Evolutionary conservation across 1,140 invertebrate species (phyloP).

Genomic region (Gonioctena quinquepunctata): DNA sequence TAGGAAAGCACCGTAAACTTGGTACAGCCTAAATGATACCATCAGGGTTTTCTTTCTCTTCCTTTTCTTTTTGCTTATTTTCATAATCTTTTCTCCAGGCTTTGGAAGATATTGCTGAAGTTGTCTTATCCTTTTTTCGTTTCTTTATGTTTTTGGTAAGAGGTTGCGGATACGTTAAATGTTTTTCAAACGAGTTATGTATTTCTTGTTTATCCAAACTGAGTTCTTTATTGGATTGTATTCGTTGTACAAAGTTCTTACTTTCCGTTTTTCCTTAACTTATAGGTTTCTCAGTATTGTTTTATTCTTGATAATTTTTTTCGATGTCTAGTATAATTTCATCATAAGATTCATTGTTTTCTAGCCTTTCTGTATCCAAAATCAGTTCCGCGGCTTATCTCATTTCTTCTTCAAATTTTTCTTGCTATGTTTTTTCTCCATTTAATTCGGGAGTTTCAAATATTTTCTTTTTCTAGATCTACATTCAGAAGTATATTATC

Average conservation of each 20-base stretch:
- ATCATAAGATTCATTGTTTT: neutral
- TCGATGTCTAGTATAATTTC: neutral
- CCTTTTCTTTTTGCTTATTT: neutral
- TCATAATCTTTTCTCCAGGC: neutral
- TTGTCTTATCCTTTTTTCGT: neutral
- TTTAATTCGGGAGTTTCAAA: too few relatives aligned
- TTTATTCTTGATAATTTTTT: neutral
- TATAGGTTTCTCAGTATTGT: neutral
- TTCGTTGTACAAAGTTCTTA: neutral
- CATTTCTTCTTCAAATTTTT: neutral
- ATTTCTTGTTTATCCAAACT: neutral
- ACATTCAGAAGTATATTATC: neutral
- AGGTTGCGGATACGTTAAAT: neutral
- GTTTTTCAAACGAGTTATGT: neutral
- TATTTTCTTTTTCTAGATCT: too few relatives aligned
- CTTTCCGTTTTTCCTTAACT: neutral
- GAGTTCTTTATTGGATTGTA: neutral
- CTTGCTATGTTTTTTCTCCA: neutral
- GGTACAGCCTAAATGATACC: neutral
- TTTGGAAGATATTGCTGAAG: neutral
- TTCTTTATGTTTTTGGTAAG: neutral
- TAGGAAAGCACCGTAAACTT: neutral
- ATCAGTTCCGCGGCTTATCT: neutral
- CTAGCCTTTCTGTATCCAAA: neutral
- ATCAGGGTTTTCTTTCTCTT: neutral